Percentiles rank a stretch among this genome's conserved stretches.
Evolutionary conservation across 2,888 invertebrate species (phyloP).

Genomic region (Lottia scabra): DNA sequence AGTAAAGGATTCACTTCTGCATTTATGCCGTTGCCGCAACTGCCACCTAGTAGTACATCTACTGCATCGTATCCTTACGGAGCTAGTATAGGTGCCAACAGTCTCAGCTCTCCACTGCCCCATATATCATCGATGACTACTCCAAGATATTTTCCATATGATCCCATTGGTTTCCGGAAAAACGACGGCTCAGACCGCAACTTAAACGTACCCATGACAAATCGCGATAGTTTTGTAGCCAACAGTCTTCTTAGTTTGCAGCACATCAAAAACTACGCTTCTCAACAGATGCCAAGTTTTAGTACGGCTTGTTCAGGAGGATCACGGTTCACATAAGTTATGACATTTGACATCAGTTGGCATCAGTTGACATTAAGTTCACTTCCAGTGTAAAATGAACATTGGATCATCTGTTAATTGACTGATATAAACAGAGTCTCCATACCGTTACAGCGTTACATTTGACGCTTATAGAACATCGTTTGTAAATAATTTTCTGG

Average conservation of each 20-base stretch:
- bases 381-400: too few relatives aligned
- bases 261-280: constrained; percentile 87
- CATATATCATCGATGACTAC: constrained; percentile 66
- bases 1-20: constrained; percentile 73
- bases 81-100: constrained; percentile 48
- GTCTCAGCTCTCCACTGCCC: constrained; percentile 61
- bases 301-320: constrained; percentile 55
- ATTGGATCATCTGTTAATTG: too few relatives aligned
- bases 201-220: constrained; percentile 54
- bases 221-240: constrained; percentile 54
- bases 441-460: too few relatives aligned
- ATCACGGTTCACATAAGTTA: constrained; percentile 54
- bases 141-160: constrained; percentile 79
- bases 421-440: too few relatives aligned
- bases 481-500: too few relatives aligned
- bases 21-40: constrained; percentile 88
- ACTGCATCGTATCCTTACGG: constrained; percentile 34
- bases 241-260: constrained; percentile 77
- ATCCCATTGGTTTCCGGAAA: constrained; percentile 90
- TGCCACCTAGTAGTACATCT: constrained; percentile 35
- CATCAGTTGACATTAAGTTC: too few relatives aligned
- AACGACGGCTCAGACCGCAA: constrained; percentile 64
- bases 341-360: not conserved
- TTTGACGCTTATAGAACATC: too few relatives aligned
- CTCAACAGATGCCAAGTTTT: constrained; percentile 62